Evolutionary conservation across 2,113 vertebrate species (phyloP), one percentile per base, ranked within the genome.

Genomic region (Lucifuga dentata): DNA sequence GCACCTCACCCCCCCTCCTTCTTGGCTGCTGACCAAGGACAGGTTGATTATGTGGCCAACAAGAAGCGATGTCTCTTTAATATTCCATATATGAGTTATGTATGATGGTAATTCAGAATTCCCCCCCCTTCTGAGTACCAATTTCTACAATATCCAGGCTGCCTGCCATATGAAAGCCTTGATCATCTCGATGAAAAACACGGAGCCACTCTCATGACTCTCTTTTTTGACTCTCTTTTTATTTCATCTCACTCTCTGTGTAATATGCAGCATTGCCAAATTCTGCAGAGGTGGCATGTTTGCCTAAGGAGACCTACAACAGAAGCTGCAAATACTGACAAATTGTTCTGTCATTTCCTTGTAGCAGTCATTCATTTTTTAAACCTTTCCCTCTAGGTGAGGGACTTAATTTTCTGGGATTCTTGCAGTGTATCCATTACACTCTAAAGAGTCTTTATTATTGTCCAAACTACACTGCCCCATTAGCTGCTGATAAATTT

Each of bases 221-320:
- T 23, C 1, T 3, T 44, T 11, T 8, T 64, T 32, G 39, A 49
- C 23, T 45, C 17, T 75, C 41, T 68, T 72, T 29, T 60, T 35
- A 44, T 65, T 73, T 38, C 9, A 50, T 44, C 41, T 74, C 26
- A 62, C 62, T 68, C 21, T 69, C 33, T 44, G 11, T 26, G 38
- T 35, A 50, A 3, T 44, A 46, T 17, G 48, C 43, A 26, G 29
- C 33, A 38, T 16, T 11, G 6, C 8, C 1, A 12, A 58, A 0
- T 78, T 78, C 48, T 64, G 61, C 68, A 76, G 41, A 63, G 67
- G 20, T 63, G 49, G 69, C 29, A n/a, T 66, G 43, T 73, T 46
- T 53, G 50, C 60, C 12, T 26, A 44, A 53, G 39, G 36, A 57
- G 58, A 63, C 29, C 8, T 50, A 73, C 32, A 20, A 68, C 63